A percentile compares a stretch with the other conserved stretches of the same genome.
Conservation (phyloP, 2,797 vertebrate genomes). For the Linurgus olivaceus region DNA sequence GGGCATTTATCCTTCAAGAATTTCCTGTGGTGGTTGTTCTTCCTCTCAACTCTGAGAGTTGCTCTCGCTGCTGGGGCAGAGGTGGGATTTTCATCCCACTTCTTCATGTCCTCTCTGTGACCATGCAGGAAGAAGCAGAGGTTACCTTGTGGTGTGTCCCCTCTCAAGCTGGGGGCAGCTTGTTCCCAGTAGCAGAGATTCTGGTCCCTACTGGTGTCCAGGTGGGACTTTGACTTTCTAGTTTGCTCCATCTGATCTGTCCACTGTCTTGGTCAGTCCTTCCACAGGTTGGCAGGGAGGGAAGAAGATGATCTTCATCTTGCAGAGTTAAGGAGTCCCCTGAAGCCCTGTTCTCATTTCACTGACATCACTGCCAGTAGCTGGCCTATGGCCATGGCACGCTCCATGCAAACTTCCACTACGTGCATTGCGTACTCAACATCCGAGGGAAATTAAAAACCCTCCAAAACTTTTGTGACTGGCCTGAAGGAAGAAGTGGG, state of each 20-base stretch:
- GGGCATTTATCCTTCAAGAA: neutral
- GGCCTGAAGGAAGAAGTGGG: neutral
- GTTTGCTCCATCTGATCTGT: neutral
- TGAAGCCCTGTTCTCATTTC: neutral
- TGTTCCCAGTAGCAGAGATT: neutral
- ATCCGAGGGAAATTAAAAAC: neutral
- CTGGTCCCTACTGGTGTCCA: rapidly evolving
- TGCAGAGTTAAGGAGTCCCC: neutral
- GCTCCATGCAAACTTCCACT: neutral
- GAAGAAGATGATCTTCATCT: neutral
- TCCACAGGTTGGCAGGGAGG: neutral
- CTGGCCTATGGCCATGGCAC: rapidly evolving
- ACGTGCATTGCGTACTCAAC: rapidly evolving
- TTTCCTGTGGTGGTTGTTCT: neutral
- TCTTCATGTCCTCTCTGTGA: neutral
- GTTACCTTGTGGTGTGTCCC: neutral
- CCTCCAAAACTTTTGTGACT: neutral
- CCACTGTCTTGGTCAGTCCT: neutral
- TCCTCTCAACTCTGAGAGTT: rapidly evolving
- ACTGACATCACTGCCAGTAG: neutral
- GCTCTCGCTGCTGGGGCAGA: neutral
- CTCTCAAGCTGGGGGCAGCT: neutral
- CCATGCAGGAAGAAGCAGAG: neutral
- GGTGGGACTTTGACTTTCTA: neutral
- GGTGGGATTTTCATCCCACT: neutral